Evolutionary conservation across 1,140 invertebrate genomes (phyloP).

Genomic region (Halictus rubicundus): DNA sequence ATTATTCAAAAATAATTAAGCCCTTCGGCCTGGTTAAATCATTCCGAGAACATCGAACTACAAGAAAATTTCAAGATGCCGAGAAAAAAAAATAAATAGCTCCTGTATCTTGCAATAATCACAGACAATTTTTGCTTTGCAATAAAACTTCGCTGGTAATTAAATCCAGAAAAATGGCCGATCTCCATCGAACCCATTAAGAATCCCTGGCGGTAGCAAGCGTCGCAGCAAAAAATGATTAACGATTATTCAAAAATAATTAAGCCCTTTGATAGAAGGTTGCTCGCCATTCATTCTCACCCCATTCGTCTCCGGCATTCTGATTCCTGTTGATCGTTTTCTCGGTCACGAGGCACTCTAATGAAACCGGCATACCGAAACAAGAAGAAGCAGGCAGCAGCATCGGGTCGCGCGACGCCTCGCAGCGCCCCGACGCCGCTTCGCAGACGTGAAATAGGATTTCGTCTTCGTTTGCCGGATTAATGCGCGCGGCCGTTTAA

Average conservation of each 20-base stretch:
- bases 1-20: slow-evolving; percentile 48
- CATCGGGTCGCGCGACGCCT: background rate
- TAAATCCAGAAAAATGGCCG: background rate
- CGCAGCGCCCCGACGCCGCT: slow-evolving; percentile 21
- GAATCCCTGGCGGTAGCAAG: background rate
- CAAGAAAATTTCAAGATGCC: too few species aligned
- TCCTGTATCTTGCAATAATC: too few species aligned
- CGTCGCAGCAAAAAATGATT: slow-evolving; percentile 11
- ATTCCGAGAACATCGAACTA: too few species aligned
- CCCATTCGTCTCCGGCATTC: background rate
- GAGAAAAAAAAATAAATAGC: too few species aligned
- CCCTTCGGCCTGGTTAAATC: background rate
- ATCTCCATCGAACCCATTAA: slow-evolving; percentile 9
- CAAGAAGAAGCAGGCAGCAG: slow-evolving; percentile 51
- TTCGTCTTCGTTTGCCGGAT: slow-evolving; percentile 72
- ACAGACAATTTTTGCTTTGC: too few species aligned
- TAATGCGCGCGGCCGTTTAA: slow-evolving; percentile 77
- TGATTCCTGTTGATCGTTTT: slow-evolving; percentile 70
- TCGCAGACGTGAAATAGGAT: slow-evolving; percentile 75
- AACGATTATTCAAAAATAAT: slow-evolving; percentile 49
- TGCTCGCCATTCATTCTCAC: slow-evolving; percentile 30
- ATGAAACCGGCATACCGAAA: slow-evolving; percentile 76
- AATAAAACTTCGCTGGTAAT: background rate
- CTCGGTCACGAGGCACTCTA: slow-evolving; percentile 69
- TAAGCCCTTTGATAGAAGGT: slow-evolving; percentile 25